Evolutionary conservation across 2,797 vertebrate genomes (phyloP).

Genomic region (Malacoctenus gilli): DNA sequence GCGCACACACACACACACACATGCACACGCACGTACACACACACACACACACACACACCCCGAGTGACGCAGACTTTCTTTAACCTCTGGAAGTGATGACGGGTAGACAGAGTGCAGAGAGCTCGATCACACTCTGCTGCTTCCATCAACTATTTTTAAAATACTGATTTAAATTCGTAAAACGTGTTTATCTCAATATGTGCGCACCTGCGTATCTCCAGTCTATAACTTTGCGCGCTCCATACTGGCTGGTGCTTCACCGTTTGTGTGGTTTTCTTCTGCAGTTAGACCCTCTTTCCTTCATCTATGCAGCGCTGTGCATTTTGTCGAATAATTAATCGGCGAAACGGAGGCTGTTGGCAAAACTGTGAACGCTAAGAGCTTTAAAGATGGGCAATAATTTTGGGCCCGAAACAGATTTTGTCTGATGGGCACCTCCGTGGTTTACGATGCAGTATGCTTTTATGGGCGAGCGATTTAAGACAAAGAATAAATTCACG

Average conservation of each 20-base stretch:
- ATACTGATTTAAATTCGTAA: constrained; percentile 46
- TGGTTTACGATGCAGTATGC: constrained; percentile 28
- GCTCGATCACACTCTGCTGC: constrained; percentile 43
- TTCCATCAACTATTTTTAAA: constrained; percentile 62
- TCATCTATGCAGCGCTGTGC: constrained; percentile 17
- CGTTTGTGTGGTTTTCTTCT: constrained; percentile 11
- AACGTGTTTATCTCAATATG: constrained; percentile 24
- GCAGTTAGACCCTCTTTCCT: constrained; percentile 16
- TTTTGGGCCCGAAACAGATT: constrained; percentile 31
- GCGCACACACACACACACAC: constrained; percentile 4
- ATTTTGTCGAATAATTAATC: constrained; percentile 29
- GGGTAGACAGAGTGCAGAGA: constrained; percentile 61
- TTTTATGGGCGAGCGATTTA: constrained; percentile 25
- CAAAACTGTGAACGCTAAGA: constrained; percentile 13
- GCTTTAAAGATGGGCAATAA: constrained; percentile 41
- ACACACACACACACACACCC: constrained; percentile 13
- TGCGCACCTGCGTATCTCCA: constrained; percentile 16
- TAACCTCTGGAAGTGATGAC: constrained; percentile 73
- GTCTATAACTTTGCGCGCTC: background rate
- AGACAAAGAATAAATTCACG: constrained; percentile 18
- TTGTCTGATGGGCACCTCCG: constrained; percentile 11
- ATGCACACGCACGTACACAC: background rate
- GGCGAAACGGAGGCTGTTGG: constrained; percentile 8
- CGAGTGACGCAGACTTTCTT: constrained; percentile 53
- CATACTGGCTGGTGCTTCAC: constrained; percentile 10